A percentile compares a stretch with the other conserved stretches of the same genome.
phyloP scores from a whole-genome alignment of 2,888 invertebrate genomes.

The Prostheceraeus crozeri region DNA sequence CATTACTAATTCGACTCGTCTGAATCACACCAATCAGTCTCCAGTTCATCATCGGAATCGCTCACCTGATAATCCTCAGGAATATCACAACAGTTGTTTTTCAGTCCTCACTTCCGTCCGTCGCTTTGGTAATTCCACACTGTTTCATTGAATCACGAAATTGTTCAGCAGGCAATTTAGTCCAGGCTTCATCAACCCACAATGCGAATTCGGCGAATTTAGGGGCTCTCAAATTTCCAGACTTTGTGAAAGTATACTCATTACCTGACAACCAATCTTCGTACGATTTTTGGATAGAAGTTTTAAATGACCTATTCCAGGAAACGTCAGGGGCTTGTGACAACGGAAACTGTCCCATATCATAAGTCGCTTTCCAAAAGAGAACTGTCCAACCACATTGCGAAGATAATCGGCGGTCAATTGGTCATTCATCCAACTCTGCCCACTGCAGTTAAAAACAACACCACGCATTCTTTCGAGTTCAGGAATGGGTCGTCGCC shows the following conservation, averaged over 20 bases:
- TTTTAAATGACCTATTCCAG: conserved; percentile 41
- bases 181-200: conserved; percentile 14
- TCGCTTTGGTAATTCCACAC: conserved; percentile 4
- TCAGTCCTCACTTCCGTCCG: not conserved
- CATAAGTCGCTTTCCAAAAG: conserved; percentile 39
- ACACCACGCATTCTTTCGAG: conserved; percentile 28
- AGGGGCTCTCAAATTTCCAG: not conserved
- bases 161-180: not conserved
- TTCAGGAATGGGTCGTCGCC: conserved; percentile 33
- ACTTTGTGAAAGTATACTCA: not conserved
- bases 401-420: conserved; percentile 33
- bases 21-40: no score
- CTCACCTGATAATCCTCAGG: no score
- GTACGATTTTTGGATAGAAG: conserved; percentile 29
- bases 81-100: no score
- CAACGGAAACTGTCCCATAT: conserved; percentile 43
- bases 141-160: conserved; percentile 8
- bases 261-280: conserved; percentile 34
- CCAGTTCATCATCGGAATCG: no score
- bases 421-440: conserved; percentile 42
- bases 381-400: conserved; percentile 37
- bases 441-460: not conserved
- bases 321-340: conserved; percentile 42
- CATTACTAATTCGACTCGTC: no score
- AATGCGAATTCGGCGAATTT: not conserved